Evolutionary conservation across 2,888 invertebrate genomes (phyloP).

Genomic region (Chouioia cunea): DNA sequence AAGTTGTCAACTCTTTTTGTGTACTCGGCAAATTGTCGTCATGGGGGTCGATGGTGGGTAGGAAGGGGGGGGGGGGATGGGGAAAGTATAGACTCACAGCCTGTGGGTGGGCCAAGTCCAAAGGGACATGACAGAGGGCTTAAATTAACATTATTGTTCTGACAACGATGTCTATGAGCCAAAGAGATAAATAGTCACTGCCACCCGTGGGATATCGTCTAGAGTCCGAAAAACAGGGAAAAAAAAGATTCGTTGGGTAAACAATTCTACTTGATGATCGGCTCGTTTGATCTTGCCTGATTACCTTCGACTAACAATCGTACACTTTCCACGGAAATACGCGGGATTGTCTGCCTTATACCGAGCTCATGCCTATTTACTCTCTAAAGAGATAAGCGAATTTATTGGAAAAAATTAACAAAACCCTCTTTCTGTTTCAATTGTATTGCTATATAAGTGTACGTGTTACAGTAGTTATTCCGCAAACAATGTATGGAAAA

Average conservation of each 20-base stretch:
- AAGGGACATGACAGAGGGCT: conserved; percentile 48
- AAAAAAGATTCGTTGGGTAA: conserved; percentile 59
- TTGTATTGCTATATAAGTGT: no score
- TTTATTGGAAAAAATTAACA: conserved; percentile 13
- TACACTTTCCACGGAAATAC: conserved; percentile 61
- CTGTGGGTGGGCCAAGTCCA: conserved; percentile 23
- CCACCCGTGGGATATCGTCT: conserved; percentile 52
- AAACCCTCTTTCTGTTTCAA: no score
- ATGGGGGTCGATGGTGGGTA: conserved; percentile 54
- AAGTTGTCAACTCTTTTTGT: conserved; percentile 69
- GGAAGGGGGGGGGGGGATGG: conserved; percentile 45
- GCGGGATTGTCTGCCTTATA: conserved; percentile 38
- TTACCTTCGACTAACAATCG: conserved; percentile 68
- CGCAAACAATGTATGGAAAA: no score
- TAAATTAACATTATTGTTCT: conserved; percentile 69
- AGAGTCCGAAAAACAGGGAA: conserved; percentile 48
- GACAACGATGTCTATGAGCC: conserved; percentile 61
- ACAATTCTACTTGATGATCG: conserved; percentile 68
- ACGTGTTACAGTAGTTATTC: no score
- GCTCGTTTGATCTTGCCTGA: conserved; percentile 68
- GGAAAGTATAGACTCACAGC: conserved; percentile 39
- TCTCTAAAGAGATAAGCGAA: conserved; percentile 15
- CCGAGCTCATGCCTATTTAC: no score
- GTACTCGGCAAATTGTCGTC: conserved; percentile 66
- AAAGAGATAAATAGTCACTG: conserved; percentile 40